A percentile compares a stretch with the other conserved stretches of the same genome.
These are phyloP conservation scores for Zosterops pallidus DNA, from an alignment of 2,113 vertebrate genomes.

Conservation along the genomic window DNA sequence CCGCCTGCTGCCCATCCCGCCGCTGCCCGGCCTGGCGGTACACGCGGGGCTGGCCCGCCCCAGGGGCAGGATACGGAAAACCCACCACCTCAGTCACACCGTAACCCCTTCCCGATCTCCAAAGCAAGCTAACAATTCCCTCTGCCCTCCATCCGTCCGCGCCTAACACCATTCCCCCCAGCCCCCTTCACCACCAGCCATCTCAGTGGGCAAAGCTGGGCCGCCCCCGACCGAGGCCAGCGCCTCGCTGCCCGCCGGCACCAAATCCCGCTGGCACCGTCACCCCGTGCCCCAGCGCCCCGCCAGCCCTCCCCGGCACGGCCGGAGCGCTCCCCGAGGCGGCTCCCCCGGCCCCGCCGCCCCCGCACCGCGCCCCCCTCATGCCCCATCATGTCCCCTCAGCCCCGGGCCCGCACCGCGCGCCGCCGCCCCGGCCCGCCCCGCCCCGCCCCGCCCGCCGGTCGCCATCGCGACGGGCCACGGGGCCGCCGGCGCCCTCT, in stretches of 20 bases:
- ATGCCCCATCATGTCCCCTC: no score
- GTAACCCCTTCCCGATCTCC: not conserved
- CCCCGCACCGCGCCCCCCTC: no score
- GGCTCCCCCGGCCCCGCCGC: not conserved
- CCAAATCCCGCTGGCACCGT: fast-evolving
- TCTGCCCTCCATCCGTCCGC: not conserved
- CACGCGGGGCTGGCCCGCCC: no score
- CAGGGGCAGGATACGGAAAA: not conserved
- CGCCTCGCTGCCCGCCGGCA: not conserved
- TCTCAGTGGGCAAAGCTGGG: not conserved
- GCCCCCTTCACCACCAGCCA: not conserved
- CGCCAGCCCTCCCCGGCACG: not conserved
- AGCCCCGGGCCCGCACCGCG: no score
- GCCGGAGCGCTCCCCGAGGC: not conserved
- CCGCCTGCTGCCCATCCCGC: not conserved
- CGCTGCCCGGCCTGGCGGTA: not conserved
- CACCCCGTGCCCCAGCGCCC: not conserved
- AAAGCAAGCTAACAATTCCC: not conserved
- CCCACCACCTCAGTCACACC: not conserved
- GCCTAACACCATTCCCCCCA: fast-evolving
- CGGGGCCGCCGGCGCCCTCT: not conserved
- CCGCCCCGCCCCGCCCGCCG: not conserved
- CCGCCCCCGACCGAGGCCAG: not conserved
- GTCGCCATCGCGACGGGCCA: not conserved
- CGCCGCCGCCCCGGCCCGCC: no score